Conservation (phyloP, 2,888 invertebrate species). For the Eupithecia subfuscata region DNA sequence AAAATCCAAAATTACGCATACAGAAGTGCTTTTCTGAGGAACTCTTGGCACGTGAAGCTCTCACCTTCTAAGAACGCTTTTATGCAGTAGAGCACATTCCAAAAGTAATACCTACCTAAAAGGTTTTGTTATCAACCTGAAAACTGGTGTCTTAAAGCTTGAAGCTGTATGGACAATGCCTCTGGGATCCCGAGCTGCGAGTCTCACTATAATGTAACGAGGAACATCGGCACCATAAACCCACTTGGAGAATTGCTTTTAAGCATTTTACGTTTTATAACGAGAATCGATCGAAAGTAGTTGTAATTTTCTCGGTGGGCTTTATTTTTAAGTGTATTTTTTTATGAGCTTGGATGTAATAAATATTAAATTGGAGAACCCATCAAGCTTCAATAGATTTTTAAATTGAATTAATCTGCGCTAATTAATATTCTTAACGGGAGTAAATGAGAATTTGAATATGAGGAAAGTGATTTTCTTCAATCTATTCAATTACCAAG, state of each 20-base stretch:
- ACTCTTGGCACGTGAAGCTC: neutral
- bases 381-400: neutral
- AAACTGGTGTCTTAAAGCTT: neutral
- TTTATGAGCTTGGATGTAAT: too few species aligned
- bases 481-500: too few species aligned
- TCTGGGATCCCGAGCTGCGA: slow-evolving; percentile 1
- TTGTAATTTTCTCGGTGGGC: too few species aligned
- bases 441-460: too few species aligned
- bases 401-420: neutral
- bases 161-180: slow-evolving; percentile 11
- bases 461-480: too few species aligned
- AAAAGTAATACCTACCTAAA: neutral
- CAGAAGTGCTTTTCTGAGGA: neutral
- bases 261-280: neutral
- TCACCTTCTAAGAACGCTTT: neutral
- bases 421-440: too few species aligned
- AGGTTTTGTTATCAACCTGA: slow-evolving; percentile 15
- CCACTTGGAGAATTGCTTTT: neutral
- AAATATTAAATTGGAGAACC: neutral
- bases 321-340: too few species aligned
- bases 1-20: neutral
- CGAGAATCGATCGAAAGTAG: neutral
- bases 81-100: neutral
- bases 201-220: slow-evolving; percentile 8
- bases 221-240: neutral